Conservation (phyloP, 1,140 invertebrate species). For the Leptinotarsa lineolata region DNA sequence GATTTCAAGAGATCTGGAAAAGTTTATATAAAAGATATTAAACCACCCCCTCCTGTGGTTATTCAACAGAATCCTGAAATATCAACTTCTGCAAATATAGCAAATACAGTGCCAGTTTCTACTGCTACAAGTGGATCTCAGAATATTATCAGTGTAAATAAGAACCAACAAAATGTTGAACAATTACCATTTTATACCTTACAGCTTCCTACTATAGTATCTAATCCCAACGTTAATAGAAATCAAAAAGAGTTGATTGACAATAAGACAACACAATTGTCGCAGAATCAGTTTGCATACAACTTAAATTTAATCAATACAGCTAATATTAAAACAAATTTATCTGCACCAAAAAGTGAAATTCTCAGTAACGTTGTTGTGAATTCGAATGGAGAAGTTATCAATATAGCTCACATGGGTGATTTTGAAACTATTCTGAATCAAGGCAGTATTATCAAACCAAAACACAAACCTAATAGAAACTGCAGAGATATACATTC, state of each 20-base stretch:
- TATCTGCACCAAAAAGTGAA: slow-evolving; percentile 41
- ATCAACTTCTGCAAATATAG: slow-evolving; percentile 29
- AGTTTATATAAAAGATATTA: slow-evolving; percentile 64
- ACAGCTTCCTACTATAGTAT: slow-evolving; percentile 37
- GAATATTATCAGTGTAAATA: slow-evolving; percentile 14
- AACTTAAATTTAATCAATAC: slow-evolving; percentile 33
- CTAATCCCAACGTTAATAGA: slow-evolving; percentile 27
- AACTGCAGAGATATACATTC: slow-evolving; percentile 22
- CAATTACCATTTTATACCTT: slow-evolving; percentile 39
- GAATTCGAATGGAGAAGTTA: slow-evolving; percentile 50
- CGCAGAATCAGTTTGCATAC: slow-evolving; percentile 37
- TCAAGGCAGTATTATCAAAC: slow-evolving; percentile 36
- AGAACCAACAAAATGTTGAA: slow-evolving; percentile 24
- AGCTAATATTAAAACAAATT: slow-evolving; percentile 29
- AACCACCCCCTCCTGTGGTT: slow-evolving; percentile 16
- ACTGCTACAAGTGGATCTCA: slow-evolving; percentile 4
- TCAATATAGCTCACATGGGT: slow-evolving; percentile 46
- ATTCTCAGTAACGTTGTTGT: slow-evolving; percentile 48
- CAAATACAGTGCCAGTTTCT: slow-evolving; percentile 14
- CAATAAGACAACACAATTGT: slow-evolving; percentile 9
- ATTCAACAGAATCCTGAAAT: slow-evolving; percentile 24
- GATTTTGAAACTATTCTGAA: slow-evolving; percentile 44
- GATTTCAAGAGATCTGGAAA: slow-evolving; percentile 69
- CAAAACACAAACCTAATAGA: slow-evolving; percentile 38
- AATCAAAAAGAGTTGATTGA: slow-evolving; percentile 15